These are phyloP conservation scores for Drymonia ruficornis DNA, from an alignment of 2,888 invertebrate species.

Conservation along the genomic window DNA sequence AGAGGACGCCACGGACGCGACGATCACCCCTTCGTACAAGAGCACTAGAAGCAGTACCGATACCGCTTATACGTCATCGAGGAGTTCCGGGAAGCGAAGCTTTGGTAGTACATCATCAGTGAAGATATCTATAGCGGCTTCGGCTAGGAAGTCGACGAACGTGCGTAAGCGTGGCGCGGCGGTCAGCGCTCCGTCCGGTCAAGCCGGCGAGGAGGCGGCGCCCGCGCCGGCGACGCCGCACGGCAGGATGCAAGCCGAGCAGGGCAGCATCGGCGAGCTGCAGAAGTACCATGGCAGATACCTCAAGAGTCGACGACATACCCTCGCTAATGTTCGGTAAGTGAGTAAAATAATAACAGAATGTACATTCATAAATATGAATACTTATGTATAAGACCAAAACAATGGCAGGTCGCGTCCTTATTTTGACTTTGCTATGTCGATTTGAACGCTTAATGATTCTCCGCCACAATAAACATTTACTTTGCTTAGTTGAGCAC, in stretches of 20 bases:
- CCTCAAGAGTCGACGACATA: slow-evolving; percentile 94
- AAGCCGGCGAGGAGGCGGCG: slow-evolving; percentile 65
- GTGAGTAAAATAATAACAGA: slow-evolving; percentile 56
- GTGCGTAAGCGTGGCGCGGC: slow-evolving; percentile 79
- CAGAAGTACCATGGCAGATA: slow-evolving; percentile 95
- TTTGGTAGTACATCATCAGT: slow-evolving; percentile 85
- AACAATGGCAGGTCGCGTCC: background rate
- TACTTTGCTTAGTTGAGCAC: background rate
- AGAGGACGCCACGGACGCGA: slow-evolving; percentile 80
- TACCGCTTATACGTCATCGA: slow-evolving; percentile 78
- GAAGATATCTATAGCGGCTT: slow-evolving; percentile 83
- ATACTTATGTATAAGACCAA: background rate
- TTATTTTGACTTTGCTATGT: background rate
- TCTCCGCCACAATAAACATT: background rate
- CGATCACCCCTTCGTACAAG: slow-evolving; percentile 79
- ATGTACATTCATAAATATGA: background rate
- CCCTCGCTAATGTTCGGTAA: slow-evolving; percentile 97
- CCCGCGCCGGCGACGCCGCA: slow-evolving; percentile 64
- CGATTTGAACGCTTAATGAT: background rate
- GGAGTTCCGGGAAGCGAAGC: slow-evolving; percentile 77
- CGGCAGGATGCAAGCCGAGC: slow-evolving; percentile 95
- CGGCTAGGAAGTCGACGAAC: slow-evolving; percentile 80
- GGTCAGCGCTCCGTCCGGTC: slow-evolving; percentile 56
- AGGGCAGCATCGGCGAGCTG: slow-evolving; percentile 95
- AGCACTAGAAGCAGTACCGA: slow-evolving; percentile 81